Base-by-base conservation (phyloP, 2,888 invertebrate species). In the Myopa tessellatipennis region DNA sequence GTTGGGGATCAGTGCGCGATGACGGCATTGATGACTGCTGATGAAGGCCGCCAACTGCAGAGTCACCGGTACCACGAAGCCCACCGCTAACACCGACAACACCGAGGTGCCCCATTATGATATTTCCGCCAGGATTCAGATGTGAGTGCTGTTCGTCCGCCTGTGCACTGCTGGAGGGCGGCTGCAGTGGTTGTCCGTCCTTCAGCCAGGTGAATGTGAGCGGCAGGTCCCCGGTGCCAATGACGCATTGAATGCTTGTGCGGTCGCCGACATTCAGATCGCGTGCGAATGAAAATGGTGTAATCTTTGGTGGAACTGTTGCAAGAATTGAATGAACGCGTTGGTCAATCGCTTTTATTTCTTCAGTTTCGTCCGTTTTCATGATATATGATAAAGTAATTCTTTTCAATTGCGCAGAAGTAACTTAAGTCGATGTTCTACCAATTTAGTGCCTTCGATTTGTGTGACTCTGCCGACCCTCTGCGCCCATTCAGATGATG, bases 251-350 rank as follows among this genome's bases (percentile, higher is more conserved):
- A 84, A 92, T 90, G 87, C 91, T 91, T 83, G 91, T 91, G 83
- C 92, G 90, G 87, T 91, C 91, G 83, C 91, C 92, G 87, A 91
- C 91, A 87, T 91, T 91, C 85, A 92, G 88, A 89, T 91, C 91
- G 85, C 91, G 91, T 85, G 92, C 91, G 90, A 93, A 93, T 85
- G 90, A 90, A 89, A 93, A 93, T 86, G 92, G 91, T 88, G 92
- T 92, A 87, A 92, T 91, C 90, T 92, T 91, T 85, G 92, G 92
- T 85, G 92, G 92, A 87, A 92, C 92, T 92, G 89, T 71, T 76
- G 71, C 76, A 14, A 71, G 58, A 76, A 77, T 65, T 65, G 65
- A 65, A 65, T 14, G 65, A 79, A 79, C 75, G 79, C 79, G 77
- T 67, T 65, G 75, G 36, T 58, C 7, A 55, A 45, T 70, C n/a